Evolutionary conservation across 2,113 vertebrate species (phyloP).

Genomic region (Marcusenius ussheri): DNA sequence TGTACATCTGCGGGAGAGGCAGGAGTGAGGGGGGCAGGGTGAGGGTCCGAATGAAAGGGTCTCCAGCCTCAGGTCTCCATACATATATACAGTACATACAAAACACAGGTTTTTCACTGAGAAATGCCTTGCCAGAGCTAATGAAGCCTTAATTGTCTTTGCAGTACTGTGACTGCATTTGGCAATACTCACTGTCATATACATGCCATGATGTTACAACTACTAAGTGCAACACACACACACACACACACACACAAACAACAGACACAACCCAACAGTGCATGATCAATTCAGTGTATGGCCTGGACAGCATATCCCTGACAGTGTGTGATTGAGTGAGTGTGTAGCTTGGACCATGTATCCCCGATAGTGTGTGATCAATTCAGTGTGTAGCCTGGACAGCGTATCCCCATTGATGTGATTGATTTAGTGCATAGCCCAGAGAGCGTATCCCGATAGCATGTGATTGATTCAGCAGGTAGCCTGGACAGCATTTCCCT

Average conservation of each 20-base stretch:
- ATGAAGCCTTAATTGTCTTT: neutral
- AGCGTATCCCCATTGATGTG: no score
- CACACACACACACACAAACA: neutral
- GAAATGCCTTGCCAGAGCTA: neutral
- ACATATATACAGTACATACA: no score
- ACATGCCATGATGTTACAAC: neutral
- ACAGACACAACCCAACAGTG: neutral
- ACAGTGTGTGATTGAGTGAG: neutral
- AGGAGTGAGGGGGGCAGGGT: neutral
- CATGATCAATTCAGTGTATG: slow-evolving; percentile 1
- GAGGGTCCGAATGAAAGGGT: neutral
- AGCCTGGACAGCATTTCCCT: neutral
- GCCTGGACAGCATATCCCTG: neutral
- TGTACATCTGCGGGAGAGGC: slow-evolving; percentile 74
- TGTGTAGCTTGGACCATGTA: no score
- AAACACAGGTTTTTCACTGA: neutral
- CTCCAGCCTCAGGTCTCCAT: neutral
- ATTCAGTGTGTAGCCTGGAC: no score
- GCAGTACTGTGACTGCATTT: neutral
- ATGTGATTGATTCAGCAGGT: neutral
- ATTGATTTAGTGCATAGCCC: no score
- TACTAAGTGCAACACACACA: neutral
- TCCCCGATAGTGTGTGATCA: no score
- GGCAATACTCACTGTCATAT: neutral
- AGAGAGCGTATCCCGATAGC: no score